A percentile compares a stretch with the other conserved stretches of the same genome.
Evolutionary conservation across 1,140 invertebrate species (phyloP).

Genomic region (Heliconius nattereri): DNA sequence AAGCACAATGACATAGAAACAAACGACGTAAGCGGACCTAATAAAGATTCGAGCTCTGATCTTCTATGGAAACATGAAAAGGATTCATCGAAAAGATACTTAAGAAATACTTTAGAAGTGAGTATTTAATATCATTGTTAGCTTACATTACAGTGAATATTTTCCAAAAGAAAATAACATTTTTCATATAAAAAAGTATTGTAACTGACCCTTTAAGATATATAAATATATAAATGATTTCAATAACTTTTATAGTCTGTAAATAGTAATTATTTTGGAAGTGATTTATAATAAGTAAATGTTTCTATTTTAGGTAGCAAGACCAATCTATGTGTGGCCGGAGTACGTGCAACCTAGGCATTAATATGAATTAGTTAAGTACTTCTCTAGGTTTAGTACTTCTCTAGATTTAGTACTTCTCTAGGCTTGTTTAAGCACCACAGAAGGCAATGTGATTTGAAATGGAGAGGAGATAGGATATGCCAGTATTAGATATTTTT

Average conservation of each 20-base stretch:
- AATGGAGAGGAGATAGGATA: slow-evolving; percentile 1
- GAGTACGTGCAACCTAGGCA: slow-evolving; percentile 56
- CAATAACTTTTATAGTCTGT: too few relatives aligned
- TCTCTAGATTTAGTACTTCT: slow-evolving; percentile 1
- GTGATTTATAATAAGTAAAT: slow-evolving; percentile 9
- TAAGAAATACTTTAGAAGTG: slow-evolving; percentile 63
- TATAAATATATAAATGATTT: too few relatives aligned
- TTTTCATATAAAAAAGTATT: too few relatives aligned
- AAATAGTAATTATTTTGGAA: neutral
- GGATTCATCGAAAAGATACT: slow-evolving; percentile 53
- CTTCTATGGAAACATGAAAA: slow-evolving; percentile 71
- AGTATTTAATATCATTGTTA: slow-evolving; percentile 36
- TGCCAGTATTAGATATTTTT: slow-evolving; percentile 23
- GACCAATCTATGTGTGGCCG: slow-evolving; percentile 61
- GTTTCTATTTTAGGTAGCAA: slow-evolving; percentile 50
- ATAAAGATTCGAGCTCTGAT: slow-evolving; percentile 54
- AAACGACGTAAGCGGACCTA: slow-evolving; percentile 51
- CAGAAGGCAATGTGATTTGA: slow-evolving; percentile 25
- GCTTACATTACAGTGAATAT: neutral
- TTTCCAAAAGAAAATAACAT: neutral
- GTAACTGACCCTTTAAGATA: too few relatives aligned
- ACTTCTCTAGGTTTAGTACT: slow-evolving; percentile 10
- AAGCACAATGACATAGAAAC: slow-evolving; percentile 64
- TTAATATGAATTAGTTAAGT: slow-evolving; percentile 43
- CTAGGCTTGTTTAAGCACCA: slow-evolving; percentile 23